Conservation (phyloP, 1,140 invertebrate genomes). For the Streblospio benedicti region DNA sequence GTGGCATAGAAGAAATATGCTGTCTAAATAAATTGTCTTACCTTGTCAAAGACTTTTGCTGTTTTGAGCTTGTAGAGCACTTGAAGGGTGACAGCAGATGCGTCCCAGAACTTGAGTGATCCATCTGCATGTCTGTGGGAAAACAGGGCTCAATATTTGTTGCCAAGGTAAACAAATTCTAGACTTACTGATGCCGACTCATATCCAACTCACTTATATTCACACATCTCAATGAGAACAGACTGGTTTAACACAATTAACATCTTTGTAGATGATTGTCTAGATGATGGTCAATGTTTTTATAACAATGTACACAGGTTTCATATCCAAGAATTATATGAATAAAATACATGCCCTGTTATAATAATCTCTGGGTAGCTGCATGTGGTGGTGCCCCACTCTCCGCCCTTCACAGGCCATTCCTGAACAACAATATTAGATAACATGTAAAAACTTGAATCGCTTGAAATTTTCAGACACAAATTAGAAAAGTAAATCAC, state of each 20-base stretch:
- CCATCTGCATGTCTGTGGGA: constrained; percentile 82
- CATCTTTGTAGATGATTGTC: no score
- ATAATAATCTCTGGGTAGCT: constrained; percentile 95
- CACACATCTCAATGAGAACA: no score
- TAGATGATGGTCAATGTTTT: no score
- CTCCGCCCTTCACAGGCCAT: constrained; percentile 91
- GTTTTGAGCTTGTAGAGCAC: constrained; percentile 97
- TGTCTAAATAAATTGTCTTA: no score
- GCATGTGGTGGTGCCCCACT: constrained; percentile 81
- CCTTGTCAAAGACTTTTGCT: constrained; percentile 81
- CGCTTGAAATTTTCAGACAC: no score
- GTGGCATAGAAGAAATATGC: no score
- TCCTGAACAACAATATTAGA: constrained; percentile 23
- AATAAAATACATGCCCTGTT: constrained; percentile 63
- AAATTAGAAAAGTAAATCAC: no score
- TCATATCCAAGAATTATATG: no score
- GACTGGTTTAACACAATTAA: no score
- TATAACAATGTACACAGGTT: no score
- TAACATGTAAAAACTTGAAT: no score
- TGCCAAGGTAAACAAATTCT: constrained; percentile 1
- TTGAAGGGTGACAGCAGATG: constrained; percentile 70
- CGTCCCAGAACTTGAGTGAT: constrained; percentile 95
- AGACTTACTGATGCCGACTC: background rate
- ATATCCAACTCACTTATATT: no score
- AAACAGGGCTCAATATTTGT: constrained; percentile 18